Conservation (phyloP, 2,113 vertebrate genomes). For the Condylura cristata region DNA sequence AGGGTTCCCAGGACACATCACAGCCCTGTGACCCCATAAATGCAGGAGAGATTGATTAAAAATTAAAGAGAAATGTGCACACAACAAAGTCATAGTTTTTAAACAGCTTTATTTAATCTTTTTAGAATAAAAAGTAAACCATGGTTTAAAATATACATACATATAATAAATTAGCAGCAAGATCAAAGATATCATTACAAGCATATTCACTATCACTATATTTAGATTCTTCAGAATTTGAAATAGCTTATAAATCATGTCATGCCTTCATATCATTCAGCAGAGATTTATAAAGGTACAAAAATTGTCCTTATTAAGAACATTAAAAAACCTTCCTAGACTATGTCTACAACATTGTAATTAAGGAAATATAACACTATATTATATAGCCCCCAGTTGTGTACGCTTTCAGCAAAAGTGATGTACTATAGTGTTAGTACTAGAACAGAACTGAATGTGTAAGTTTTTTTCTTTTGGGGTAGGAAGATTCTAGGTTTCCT, state of each 20-base stretch:
- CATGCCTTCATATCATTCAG: neutral
- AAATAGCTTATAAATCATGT: neutral
- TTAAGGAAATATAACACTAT: no score
- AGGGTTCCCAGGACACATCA: neutral
- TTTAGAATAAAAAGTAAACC: conserved; percentile 8
- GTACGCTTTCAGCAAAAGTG: no score
- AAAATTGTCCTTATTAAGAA: neutral
- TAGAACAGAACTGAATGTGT: neutral
- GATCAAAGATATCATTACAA: neutral
- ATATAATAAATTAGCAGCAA: neutral
- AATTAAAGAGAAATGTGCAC: neutral
- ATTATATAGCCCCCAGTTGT: no score
- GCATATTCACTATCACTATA: neutral
- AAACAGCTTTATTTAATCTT: neutral
- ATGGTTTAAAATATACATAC: neutral
- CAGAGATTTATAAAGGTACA: neutral
- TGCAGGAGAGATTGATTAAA: neutral
- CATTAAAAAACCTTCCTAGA: neutral
- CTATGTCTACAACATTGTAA: neutral
- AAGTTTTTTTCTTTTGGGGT: neutral
- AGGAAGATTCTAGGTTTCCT: neutral
- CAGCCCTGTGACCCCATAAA: neutral
- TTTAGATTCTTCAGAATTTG: neutral
- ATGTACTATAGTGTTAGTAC: neutral
- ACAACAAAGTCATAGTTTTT: neutral